Conservation (phyloP, 2,113 vertebrate genomes). For the Myotis yumanensis region DNA sequence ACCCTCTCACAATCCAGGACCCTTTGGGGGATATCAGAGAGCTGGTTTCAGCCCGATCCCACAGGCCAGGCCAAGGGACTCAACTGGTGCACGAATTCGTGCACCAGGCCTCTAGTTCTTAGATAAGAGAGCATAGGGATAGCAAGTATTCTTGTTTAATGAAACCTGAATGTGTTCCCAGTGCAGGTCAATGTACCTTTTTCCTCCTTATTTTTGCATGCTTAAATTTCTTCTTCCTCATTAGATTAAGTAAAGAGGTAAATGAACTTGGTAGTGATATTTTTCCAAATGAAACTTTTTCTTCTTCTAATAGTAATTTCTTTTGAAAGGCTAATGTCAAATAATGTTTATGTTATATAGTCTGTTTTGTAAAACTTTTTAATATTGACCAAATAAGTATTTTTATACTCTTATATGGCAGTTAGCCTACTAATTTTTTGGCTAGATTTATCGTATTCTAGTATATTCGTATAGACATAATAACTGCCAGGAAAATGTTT, state of each 20-base stretch:
- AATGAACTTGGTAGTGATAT: not conserved
- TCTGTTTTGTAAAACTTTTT: constrained; percentile 73
- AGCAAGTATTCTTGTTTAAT: constrained; percentile 51
- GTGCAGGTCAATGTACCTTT: constrained; percentile 6
- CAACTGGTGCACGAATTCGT: too few species aligned
- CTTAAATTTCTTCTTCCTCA: constrained; percentile 63
- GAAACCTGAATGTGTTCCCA: constrained; percentile 47
- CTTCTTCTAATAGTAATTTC: not conserved
- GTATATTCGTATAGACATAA: constrained; percentile 68
- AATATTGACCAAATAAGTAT: constrained; percentile 82
- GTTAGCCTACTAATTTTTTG: constrained; percentile 82
- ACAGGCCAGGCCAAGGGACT: too few species aligned
- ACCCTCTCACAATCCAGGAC: too few species aligned
- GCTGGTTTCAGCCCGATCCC: too few species aligned
- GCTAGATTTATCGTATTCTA: constrained; percentile 60
- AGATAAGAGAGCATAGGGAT: constrained; percentile 43
- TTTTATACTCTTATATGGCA: constrained; percentile 77
- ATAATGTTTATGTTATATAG: constrained; percentile 28
- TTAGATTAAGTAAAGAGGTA: constrained; percentile 49
- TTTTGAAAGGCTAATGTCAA: constrained; percentile 68
- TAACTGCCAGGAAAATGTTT: constrained; percentile 82
- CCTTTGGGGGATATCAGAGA: too few species aligned
- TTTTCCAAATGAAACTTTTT: not conserved
- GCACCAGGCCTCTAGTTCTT: not conserved
- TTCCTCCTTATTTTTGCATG: constrained; percentile 52